These are phyloP conservation scores for Paramuricea clavata DNA, from an alignment of 92 coral and sea anemone genomes.

Conservation along the genomic window DNA sequence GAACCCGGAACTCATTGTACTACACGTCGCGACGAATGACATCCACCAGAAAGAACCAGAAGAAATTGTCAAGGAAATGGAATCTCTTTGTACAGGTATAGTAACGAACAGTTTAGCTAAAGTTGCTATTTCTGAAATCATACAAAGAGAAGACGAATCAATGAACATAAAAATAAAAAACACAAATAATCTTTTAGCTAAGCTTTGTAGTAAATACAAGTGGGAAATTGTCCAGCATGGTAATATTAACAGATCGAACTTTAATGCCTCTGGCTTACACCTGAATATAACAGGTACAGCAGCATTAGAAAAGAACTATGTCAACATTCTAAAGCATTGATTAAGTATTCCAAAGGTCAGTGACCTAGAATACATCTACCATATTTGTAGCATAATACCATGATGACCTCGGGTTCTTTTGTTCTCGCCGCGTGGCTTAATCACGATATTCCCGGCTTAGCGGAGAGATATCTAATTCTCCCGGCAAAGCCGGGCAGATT, in stretches of 20 bases:
- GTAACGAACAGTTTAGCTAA: not conserved
- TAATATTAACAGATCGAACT: constrained; percentile 1
- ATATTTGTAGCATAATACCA: no score
- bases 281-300: constrained; percentile 25
- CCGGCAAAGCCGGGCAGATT: no score
- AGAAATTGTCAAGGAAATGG: constrained; percentile 3
- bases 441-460: no score
- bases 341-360: not conserved
- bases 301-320: constrained; percentile 21
- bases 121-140: constrained; percentile 19
- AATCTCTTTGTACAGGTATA: not conserved
- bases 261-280: constrained; percentile 25
- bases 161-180: constrained; percentile 7
- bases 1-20: constrained; percentile 1
- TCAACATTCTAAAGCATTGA: not conserved
- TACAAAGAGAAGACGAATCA: constrained; percentile 16
- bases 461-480: no score
- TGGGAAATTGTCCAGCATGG: constrained; percentile 2
- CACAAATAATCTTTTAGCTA: not conserved
- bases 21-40: constrained; percentile 29
- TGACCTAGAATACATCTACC: no score
- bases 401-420: no score
- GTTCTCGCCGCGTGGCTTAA: no score
- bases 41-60: not conserved
- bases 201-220: not conserved